Evolutionary conservation across 2,113 vertebrate species (phyloP).

Genomic region (Platysternon megacephalum): DNA sequence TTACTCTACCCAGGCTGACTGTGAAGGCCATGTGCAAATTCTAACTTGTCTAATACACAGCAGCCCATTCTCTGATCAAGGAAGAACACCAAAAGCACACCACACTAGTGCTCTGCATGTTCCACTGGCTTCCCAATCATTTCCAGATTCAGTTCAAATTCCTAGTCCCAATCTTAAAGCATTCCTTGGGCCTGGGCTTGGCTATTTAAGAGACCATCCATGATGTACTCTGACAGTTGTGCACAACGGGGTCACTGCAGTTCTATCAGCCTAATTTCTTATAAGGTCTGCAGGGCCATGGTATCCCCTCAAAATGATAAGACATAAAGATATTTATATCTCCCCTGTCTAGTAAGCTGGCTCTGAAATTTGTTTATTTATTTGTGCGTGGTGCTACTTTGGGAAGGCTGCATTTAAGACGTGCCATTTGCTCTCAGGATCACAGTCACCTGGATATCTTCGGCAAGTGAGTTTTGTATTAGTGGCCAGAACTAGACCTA

Average conservation of each 20-base stretch:
- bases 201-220: background rate
- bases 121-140: background rate
- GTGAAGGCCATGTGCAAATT: rapidly evolving
- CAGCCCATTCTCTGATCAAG: background rate
- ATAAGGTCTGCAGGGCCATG: background rate
- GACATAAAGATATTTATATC: background rate
- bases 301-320: background rate
- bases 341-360: background rate
- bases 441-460: background rate
- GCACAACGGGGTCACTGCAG: background rate
- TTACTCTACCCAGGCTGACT: rapidly evolving
- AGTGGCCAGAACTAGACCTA: background rate
- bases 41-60: background rate
- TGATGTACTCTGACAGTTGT: background rate
- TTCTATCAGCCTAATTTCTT: background rate
- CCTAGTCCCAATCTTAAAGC: background rate
- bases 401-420: background rate
- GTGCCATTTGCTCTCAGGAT: background rate
- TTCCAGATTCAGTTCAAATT: background rate
- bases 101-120: background rate
- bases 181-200: background rate
- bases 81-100: background rate
- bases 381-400: background rate
- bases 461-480: background rate
- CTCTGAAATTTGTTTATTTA: background rate